Percentiles rank a stretch among this genome's conserved stretches.
phyloP scores from a whole-genome alignment of 2,113 vertebrate genomes.

The Macaca mulatta region DNA sequence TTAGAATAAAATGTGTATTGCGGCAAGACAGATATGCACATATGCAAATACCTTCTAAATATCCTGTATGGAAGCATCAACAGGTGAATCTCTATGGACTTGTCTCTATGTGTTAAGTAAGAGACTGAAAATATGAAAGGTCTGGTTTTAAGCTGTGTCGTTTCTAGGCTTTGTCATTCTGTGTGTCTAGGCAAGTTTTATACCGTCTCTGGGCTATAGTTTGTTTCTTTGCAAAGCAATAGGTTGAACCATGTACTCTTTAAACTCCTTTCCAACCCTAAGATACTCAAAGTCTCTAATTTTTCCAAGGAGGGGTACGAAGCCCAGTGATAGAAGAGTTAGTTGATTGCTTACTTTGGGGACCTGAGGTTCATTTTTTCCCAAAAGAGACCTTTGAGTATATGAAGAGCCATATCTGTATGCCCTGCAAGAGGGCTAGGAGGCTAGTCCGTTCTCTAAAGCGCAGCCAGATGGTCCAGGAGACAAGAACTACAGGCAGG shows the following conservation, averaged over 20 bases:
- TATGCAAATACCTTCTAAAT: not conserved
- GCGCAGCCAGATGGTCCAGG: not conserved
- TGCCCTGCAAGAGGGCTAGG: not conserved
- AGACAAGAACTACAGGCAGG: too few relatives aligned
- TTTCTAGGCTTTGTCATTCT: not conserved
- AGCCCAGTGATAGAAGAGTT: not conserved
- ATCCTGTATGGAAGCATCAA: rapidly evolving
- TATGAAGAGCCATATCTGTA: not conserved
- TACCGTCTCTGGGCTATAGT: not conserved
- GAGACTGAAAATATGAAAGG: too few relatives aligned
- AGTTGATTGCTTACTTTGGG: not conserved
- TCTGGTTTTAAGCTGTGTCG: not conserved
- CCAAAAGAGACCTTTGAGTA: not conserved
- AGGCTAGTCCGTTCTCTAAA: not conserved
- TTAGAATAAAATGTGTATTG: not conserved
- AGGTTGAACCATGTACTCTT: not conserved
- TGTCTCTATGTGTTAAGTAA: not conserved
- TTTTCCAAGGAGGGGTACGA: not conserved
- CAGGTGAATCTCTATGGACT: not conserved
- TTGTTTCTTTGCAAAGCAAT: not conserved
- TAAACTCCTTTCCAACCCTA: not conserved
- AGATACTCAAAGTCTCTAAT: not conserved
- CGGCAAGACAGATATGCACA: not conserved
- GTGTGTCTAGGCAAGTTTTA: not conserved
- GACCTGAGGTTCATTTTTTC: not conserved